phyloP scores from a whole-genome alignment of 2,888 invertebrate genomes.

The Mesochorus sp. region DNA sequence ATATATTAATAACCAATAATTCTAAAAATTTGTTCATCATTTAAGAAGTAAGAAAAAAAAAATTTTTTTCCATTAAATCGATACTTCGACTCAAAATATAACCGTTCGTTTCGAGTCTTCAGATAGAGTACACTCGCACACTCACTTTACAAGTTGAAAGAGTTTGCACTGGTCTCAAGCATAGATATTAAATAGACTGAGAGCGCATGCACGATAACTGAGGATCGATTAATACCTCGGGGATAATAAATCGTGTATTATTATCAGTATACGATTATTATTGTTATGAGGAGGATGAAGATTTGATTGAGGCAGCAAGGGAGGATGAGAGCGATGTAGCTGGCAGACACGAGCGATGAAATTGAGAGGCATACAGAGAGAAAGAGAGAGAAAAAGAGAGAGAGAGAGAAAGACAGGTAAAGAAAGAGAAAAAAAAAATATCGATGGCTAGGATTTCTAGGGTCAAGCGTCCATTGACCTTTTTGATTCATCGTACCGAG shows the following conservation, averaged over 20 bases:
- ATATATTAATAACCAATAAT: no score
- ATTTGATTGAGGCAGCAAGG: not conserved
- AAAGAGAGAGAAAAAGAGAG: no score
- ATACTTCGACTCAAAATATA: no score
- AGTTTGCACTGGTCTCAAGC: not conserved
- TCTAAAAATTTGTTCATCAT: no score
- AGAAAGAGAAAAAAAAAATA: no score
- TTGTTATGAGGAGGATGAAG: not conserved
- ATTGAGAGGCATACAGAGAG: not conserved
- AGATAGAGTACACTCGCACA: no score
- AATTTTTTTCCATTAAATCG: no score
- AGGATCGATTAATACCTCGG: not conserved
- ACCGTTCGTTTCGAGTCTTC: no score
- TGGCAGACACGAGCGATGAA: not conserved
- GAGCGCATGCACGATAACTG: no score
- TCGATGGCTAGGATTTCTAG: conserved; percentile 13
- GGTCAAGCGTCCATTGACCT: conserved; percentile 58
- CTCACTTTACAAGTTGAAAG: not conserved
- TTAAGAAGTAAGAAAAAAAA: no score
- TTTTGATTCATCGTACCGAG: conserved; percentile 16
- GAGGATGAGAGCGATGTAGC: not conserved
- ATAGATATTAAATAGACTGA: no score
- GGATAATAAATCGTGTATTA: not conserved
- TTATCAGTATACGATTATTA: conserved; percentile 10
- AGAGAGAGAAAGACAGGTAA: no score